Conservation (phyloP, 2,113 vertebrate species). For the Mola mola region DNA sequence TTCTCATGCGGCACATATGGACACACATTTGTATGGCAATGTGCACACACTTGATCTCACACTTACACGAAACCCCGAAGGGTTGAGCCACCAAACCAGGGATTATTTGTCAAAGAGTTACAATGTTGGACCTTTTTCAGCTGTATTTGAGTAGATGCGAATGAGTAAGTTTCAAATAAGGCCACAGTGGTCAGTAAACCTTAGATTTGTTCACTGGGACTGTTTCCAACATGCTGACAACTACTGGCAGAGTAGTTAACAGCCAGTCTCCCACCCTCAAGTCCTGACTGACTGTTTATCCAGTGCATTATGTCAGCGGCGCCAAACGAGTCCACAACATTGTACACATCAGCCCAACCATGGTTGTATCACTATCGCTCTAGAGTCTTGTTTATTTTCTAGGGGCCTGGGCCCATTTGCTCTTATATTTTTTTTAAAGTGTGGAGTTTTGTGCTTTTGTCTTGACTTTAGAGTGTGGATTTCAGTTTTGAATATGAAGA, state of each 20-base stretch:
- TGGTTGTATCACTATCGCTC: conserved; percentile 13
- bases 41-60: conserved; percentile 51
- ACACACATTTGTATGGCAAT: conserved; percentile 24
- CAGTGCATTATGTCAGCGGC: no score
- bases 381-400: conserved; percentile 32
- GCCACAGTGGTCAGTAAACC: not conserved
- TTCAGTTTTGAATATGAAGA: conserved; percentile 52
- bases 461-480: conserved; percentile 51
- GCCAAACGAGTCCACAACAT: conserved; percentile 32
- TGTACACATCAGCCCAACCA: conserved; percentile 13
- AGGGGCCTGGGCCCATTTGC: no score
- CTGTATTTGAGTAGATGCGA: conserved; percentile 34
- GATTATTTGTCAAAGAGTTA: conserved; percentile 17
- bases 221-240: not conserved
- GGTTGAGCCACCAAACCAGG: conserved; percentile 51
- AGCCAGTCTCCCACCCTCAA: conserved; percentile 19
- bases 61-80: no score
- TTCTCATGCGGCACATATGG: conserved; percentile 46
- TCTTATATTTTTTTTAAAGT: conserved; percentile 32
- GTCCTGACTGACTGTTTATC: not conserved
- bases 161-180: no score
- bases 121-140: conserved; percentile 25
- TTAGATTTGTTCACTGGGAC: conserved; percentile 18
- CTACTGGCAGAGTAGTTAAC: not conserved
- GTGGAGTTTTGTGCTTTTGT: conserved; percentile 43